Conservation (phyloP, 2,888 invertebrate species). For the Agrilus biguttatus region DNA sequence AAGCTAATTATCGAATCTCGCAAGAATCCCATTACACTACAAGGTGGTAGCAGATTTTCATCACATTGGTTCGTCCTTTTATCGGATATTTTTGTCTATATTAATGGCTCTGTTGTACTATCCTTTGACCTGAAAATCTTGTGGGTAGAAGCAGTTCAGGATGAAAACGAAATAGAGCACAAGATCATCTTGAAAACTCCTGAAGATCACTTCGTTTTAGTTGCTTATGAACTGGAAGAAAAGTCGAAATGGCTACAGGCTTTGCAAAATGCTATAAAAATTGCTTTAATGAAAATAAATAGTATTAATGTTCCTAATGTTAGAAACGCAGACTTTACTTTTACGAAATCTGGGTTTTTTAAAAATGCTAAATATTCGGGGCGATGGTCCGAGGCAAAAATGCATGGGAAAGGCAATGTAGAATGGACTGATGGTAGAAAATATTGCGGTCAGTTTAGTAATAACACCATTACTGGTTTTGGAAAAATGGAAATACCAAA, state of each 20-base stretch:
- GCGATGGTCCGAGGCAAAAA: constrained; percentile 67
- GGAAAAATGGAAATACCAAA: constrained; percentile 54
- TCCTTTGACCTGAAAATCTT: constrained; percentile 56
- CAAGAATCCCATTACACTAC: constrained; percentile 50
- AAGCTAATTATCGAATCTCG: constrained; percentile 69
- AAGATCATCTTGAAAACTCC: constrained; percentile 60
- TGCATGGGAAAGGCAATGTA: constrained; percentile 71
- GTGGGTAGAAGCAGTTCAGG: constrained; percentile 63
- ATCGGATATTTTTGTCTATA: constrained; percentile 67
- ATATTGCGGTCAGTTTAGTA: constrained; percentile 68
- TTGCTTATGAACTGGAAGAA: constrained; percentile 49
- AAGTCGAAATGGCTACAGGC: constrained; percentile 70
- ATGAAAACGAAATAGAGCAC: constrained; percentile 40
- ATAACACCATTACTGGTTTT: constrained; percentile 58
- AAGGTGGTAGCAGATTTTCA: constrained; percentile 58
- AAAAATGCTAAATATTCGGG: constrained; percentile 70
- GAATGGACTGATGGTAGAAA: constrained; percentile 69
- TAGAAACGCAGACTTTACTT: constrained; percentile 58
- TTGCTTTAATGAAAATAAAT: constrained; percentile 45
- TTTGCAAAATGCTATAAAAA: constrained; percentile 58
- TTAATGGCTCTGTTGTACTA: constrained; percentile 49
- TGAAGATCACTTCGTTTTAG: constrained; percentile 58
- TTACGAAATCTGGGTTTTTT: constrained; percentile 53
- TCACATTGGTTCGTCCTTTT: constrained; percentile 70
- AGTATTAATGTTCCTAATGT: constrained; percentile 53